Conservation (phyloP, 2,113 vertebrate species). For the Saccopteryx bilineata region DNA sequence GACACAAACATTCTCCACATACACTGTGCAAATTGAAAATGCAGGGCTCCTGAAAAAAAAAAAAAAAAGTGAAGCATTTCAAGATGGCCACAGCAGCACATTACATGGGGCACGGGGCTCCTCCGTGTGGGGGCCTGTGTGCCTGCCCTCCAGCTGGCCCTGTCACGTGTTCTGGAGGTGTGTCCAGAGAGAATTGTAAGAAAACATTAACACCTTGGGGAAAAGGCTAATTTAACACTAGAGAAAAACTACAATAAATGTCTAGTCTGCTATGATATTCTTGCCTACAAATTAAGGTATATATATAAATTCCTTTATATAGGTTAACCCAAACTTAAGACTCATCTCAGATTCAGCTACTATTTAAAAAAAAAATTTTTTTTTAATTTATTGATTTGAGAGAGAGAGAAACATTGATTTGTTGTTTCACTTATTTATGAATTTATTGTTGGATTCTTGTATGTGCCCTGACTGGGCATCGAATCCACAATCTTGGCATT, state of each 20-base stretch:
- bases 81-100: neutral
- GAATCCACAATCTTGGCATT: no score
- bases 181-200: slow-evolving; percentile 5
- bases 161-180: neutral
- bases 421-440: no score
- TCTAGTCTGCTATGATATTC: neutral
- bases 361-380: neutral
- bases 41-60: neutral
- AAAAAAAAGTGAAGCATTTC: neutral
- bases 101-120: neutral
- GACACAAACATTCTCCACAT: neutral
- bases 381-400: no score
- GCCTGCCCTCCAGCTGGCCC: neutral
- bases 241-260: neutral
- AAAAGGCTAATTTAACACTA: neutral
- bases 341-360: neutral
- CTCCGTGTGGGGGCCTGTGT: accelerated
- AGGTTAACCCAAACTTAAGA: neutral
- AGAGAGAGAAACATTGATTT: no score
- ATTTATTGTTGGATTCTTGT: no score
- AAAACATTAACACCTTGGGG: slow-evolving; percentile 12
- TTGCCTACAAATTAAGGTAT: neutral
- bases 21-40: neutral
- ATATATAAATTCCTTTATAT: neutral
- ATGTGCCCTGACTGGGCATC: no score